Percentiles rank a stretch among this genome's conserved stretches.
phyloP scores from a whole-genome alignment of 2,113 vertebrate genomes.

The Gulo gulo region DNA sequence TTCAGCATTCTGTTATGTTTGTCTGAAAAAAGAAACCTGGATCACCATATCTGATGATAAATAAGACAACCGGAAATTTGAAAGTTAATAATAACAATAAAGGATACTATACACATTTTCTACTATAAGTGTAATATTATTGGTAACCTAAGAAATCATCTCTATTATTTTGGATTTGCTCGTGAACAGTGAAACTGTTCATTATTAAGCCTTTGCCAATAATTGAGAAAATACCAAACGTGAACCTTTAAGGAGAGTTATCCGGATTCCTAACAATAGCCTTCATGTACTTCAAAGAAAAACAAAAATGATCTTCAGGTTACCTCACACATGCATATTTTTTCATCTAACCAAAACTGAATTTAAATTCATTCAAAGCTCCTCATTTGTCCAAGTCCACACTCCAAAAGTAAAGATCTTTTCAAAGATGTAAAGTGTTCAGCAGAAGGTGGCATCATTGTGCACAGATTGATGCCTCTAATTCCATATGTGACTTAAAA shows the following conservation, averaged over 20 bases:
- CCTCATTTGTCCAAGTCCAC: no score
- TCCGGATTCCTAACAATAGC: not conserved
- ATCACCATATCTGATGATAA: not conserved
- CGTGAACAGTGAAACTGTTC: not conserved
- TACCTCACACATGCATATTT: not conserved
- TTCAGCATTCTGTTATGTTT: not conserved
- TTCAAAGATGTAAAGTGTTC: constrained; percentile 29
- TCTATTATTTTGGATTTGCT: not conserved
- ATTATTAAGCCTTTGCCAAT: not conserved
- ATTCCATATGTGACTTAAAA: constrained; percentile 56
- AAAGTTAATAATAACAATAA: not conserved
- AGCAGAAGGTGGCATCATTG: constrained; percentile 49
- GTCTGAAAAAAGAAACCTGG: not conserved
- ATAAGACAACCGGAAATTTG: not conserved
- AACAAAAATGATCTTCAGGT: not conserved
- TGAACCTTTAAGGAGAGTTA: not conserved
- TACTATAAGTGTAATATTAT: not conserved
- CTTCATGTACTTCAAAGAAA: not conserved
- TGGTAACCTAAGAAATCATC: not conserved
- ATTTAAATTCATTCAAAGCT: constrained; percentile 33
- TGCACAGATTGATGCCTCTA: not conserved
- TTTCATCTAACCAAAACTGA: not conserved
- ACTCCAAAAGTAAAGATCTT: not conserved
- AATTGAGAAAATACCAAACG: not conserved
- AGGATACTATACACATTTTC: not conserved